phyloP scores from a whole-genome alignment of 2,797 vertebrate genomes.

The Lepidocolaptes lacrymiger region DNA sequence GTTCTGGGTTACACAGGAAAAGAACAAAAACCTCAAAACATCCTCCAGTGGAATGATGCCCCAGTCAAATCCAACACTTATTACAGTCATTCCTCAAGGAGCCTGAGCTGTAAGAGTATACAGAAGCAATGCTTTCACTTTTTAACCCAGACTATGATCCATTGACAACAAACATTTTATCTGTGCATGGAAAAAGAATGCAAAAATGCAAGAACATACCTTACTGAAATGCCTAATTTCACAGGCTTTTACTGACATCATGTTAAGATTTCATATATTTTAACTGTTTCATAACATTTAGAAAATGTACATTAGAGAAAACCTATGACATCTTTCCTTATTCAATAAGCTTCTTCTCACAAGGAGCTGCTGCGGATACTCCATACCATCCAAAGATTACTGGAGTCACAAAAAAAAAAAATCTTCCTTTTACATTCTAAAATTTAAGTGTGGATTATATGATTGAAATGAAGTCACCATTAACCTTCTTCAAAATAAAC shows the following conservation, averaged over 20 bases:
- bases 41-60: background rate
- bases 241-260: background rate
- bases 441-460: background rate
- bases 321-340: background rate
- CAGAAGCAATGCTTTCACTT: background rate
- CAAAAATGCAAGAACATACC: background rate
- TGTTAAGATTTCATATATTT: background rate
- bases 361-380: background rate
- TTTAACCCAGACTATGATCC: background rate
- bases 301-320: background rate
- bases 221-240: background rate
- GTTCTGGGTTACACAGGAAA: background rate
- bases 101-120: background rate
- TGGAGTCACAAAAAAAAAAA: background rate
- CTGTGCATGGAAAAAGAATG: background rate
- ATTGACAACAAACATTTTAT: background rate
- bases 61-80: background rate
- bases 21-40: background rate
- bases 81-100: background rate
- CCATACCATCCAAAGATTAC: background rate
- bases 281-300: background rate
- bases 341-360: background rate
- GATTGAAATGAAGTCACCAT: background rate
- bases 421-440: background rate
- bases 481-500: accelerated